Evolutionary conservation across 2,113 vertebrate species (phyloP), one percentile per base, ranked within the genome.

Genomic region (Myotis lucifugus): DNA sequence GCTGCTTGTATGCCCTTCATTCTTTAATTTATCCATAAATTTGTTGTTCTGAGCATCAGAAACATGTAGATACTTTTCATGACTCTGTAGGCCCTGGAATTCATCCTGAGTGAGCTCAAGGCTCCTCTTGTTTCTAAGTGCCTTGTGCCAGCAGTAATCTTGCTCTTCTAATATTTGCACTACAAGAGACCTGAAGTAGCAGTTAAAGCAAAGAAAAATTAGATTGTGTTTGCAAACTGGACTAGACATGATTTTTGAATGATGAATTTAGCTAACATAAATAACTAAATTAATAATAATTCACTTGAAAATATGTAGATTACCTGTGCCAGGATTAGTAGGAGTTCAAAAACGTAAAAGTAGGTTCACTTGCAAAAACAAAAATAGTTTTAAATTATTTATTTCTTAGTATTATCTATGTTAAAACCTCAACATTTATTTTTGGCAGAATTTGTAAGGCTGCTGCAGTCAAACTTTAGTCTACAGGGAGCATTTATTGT

Each of bases 241-340:
- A 88, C 83, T 93, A 90, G 42, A 88, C 90, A 94, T 91, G 27
- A 88, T 92, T 90, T 92, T 52, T n/a, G 67, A 94, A 96, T 83
- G 48, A 83, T 85, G 56, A 95, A 88, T 87, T 85, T 78, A 90
- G 64, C 67, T 85, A 94, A 66, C 2, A n/a, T 76, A 93, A 85
- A 46, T 91, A 85, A 95, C 89, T 93, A 88, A 93, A 52, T n/a
- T 74, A 46, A 85, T 81, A 87, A 81, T 56, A 90, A 76, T 82
- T 85, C 92, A 88, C 42, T 96, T 83, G 29, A 95, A 77, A 85
- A 93, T 81, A 86, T 94, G 42, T 78, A 86, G 29, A 91, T 93
- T 89, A 74, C 83, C 74, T 70, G 27, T 86, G 40, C 66, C 34
- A 17, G 25, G 34, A 73, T 92, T 95, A 95, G 37, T 70, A 89